Conservation (phyloP, 92 coral and sea anemone genomes). For the Montipora capitata region DNA sequence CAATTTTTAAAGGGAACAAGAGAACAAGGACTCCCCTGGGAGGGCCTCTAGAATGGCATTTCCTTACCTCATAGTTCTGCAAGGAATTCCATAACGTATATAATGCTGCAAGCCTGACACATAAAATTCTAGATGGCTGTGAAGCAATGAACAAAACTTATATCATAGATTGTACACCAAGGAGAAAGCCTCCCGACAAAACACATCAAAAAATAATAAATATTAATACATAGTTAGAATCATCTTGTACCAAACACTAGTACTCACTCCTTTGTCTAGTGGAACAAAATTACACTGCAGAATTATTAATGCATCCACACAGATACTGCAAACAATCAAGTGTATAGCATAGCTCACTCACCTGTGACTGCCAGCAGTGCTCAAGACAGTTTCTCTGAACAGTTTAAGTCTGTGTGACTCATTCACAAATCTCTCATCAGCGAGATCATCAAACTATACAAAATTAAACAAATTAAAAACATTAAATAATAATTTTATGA, state of each 20-base stretch:
- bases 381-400: constrained; percentile 84
- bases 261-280: too few species aligned
- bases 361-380: constrained; percentile 90
- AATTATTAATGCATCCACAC: too few species aligned
- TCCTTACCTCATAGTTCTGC: constrained; percentile 89
- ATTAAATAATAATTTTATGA: too few species aligned
- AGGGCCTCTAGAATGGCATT: background rate
- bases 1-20: too few species aligned
- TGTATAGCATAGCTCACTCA: background rate
- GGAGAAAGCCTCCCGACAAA: too few species aligned
- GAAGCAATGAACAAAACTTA: background rate
- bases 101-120: constrained; percentile 89
- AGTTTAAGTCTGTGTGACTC: constrained; percentile 83
- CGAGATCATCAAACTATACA: constrained; percentile 87
- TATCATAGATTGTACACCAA: background rate
- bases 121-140: constrained; percentile 93
- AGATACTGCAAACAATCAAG: too few species aligned
- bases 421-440: constrained; percentile 81
- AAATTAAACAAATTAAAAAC: too few species aligned
- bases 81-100: constrained; percentile 85
- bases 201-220: too few species aligned
- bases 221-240: too few species aligned
- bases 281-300: too few species aligned
- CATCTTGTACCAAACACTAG: too few species aligned
- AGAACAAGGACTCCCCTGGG: too few species aligned